Base-by-base conservation (phyloP, 2,888 invertebrate genomes). In the Pachliopta kotzebuea region DNA sequence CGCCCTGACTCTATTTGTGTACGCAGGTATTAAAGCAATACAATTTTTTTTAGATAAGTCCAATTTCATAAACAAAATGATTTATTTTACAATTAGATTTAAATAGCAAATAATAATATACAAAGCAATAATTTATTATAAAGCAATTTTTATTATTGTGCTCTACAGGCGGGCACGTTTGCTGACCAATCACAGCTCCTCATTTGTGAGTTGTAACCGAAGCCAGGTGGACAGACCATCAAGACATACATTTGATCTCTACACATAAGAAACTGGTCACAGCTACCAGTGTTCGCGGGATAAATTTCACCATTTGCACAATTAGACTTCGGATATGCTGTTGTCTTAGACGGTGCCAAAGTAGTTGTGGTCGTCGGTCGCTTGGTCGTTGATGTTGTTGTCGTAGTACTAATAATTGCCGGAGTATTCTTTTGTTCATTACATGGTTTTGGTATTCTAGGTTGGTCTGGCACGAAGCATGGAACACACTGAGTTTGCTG, bases 121-220 rank as follows among this genome's bases (percentile, higher is more conserved):
- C 8, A 31, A 31, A 26, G 6, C 3, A 26, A 31, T 9, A 31
- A 31, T 26, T n/a, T n/a, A n/a, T n/a, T n/a, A 31, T 11, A 8
- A 31, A 7, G 11, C n/a, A n/a, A n/a, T n/a, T n/a, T n/a, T n/a
- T n/a, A n/a, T 31, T 37, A 37, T 37, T 11, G 14, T 69, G 70
- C 65, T 20, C 96, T 94, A 77, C 96, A 96, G 58, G 93, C 93
- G 0, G 93, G 78, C 0, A 96, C 96, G 74, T 94, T 93, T 79
- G 96, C 96, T 3, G 96, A 96, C 96, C 96, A 97, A 74, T 97
- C 96, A 76, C 97, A 97, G 53, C 94, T 93, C 70, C 94, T 94
- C 14, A 86, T 92, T 2, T 90, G 92, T 23, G 93, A 88, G 79
- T 94, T 94, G 87, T 94, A 96, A 8, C 49, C 49, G n/a, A 4